Conservation (phyloP, 2,113 vertebrate species). For the Xiphorhynchus elegans region DNA sequence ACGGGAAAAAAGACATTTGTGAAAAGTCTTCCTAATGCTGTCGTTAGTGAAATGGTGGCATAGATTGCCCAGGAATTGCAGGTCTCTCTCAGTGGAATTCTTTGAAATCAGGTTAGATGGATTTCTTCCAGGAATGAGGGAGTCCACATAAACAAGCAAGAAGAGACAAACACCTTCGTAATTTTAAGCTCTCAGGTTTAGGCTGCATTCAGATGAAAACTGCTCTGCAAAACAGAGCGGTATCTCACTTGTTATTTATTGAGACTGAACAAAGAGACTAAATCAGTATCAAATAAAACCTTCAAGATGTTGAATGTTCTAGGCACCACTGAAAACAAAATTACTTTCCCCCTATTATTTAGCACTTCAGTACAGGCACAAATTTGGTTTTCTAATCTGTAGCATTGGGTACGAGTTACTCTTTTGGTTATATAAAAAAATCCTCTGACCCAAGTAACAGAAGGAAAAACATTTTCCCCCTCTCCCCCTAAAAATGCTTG, state of each 20-base stretch:
- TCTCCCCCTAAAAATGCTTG: not conserved
- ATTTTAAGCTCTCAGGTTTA: not conserved
- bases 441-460: not conserved
- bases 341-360: not conserved
- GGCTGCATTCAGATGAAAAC: not conserved
- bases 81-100: not conserved
- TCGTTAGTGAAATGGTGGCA: fast-evolving
- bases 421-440: not conserved
- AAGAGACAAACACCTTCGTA: not conserved
- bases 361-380: not conserved
- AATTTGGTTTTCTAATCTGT: not conserved
- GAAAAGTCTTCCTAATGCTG: not conserved
- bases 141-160: not conserved
- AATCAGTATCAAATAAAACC: not conserved
- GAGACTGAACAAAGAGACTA: not conserved
- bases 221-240: not conserved
- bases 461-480: not conserved
- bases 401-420: not conserved
- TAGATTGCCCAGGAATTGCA: not conserved
- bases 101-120: not conserved
- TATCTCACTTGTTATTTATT: not conserved
- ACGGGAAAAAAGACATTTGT: not conserved
- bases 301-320: not conserved
- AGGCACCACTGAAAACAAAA: not conserved
- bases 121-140: not conserved